Percentiles rank a stretch among this genome's conserved stretches.
Conservation (phyloP, 2,797 vertebrate genomes). For the Selene dorsalis region DNA sequence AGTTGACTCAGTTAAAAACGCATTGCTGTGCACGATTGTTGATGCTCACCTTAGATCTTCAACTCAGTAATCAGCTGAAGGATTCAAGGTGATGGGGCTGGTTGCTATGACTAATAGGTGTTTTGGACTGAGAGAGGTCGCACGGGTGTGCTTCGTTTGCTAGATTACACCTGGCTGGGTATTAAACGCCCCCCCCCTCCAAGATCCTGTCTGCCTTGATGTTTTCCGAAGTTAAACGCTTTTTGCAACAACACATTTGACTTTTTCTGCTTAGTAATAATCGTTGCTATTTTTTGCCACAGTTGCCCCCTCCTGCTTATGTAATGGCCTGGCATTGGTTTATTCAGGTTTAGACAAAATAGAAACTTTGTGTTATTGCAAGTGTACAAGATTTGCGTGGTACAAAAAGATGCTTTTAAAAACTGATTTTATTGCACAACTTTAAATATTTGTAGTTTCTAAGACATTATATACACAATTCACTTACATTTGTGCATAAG, state of each 20-base stretch:
- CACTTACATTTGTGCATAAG: conserved; percentile 65
- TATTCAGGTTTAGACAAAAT: not conserved
- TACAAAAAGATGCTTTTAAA: conserved; percentile 5
- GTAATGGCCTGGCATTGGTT: not conserved
- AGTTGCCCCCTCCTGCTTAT: not conserved
- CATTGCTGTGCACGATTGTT: not conserved
- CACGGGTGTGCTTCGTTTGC: conserved; percentile 68
- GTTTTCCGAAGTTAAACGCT: not conserved
- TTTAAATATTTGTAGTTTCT: conserved; percentile 49
- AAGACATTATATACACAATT: conserved; percentile 42
- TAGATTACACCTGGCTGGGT: conserved; percentile 46
- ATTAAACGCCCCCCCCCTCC: not conserved
- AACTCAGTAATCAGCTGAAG: not conserved
- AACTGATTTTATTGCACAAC: conserved; percentile 75
- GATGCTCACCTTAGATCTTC: conserved; percentile 55
- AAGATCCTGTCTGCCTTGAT: not conserved
- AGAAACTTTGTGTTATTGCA: not conserved
- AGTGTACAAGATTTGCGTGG: not conserved
- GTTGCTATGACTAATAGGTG: conserved; percentile 6
- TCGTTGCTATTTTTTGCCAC: not conserved
- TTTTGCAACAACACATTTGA: not conserved
- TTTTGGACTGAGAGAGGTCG: conserved; percentile 3
- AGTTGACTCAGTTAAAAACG: not conserved
- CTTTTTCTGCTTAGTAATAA: not conserved
- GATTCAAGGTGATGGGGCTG: not conserved